These are phyloP conservation scores for Rhinichthys osculus DNA, from an alignment of 2,797 vertebrate species.

Conservation along the genomic window DNA sequence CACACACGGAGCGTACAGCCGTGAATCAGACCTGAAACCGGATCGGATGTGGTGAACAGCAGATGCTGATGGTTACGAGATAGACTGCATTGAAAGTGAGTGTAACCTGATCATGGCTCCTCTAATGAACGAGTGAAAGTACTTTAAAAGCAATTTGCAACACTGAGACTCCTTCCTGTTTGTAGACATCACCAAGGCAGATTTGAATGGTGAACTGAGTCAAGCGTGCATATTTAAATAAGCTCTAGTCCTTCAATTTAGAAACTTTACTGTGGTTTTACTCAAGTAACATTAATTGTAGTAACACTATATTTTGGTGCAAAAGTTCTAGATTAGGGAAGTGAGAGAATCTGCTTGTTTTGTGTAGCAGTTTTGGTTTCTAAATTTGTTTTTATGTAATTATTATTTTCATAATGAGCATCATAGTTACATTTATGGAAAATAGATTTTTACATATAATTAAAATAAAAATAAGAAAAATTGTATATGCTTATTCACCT, in stretches of 20 bases:
- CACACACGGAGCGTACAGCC: not conserved
- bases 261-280: constrained; percentile 37
- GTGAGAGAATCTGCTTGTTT: not conserved
- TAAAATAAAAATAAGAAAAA: too few relatives aligned
- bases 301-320: not conserved
- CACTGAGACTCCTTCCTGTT: constrained; percentile 11
- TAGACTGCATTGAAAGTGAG: constrained; percentile 32
- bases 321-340: not conserved
- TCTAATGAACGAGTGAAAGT: constrained; percentile 26
- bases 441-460: not conserved
- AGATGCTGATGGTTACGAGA: constrained; percentile 25
- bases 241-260: not conserved
- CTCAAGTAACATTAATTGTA: not conserved
- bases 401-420: not conserved
- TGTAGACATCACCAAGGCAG: not conserved
- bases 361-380: not conserved
- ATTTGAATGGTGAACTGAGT: not conserved
- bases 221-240: not conserved
- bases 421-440: not conserved
- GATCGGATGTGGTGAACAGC: constrained; percentile 31
- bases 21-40: not conserved
- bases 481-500: not conserved
- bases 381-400: not conserved
- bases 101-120: constrained; percentile 30
- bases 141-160: constrained; percentile 35